phyloP scores from a whole-genome alignment of 2,888 invertebrate genomes.

The Orthonychiurus folsomi region DNA sequence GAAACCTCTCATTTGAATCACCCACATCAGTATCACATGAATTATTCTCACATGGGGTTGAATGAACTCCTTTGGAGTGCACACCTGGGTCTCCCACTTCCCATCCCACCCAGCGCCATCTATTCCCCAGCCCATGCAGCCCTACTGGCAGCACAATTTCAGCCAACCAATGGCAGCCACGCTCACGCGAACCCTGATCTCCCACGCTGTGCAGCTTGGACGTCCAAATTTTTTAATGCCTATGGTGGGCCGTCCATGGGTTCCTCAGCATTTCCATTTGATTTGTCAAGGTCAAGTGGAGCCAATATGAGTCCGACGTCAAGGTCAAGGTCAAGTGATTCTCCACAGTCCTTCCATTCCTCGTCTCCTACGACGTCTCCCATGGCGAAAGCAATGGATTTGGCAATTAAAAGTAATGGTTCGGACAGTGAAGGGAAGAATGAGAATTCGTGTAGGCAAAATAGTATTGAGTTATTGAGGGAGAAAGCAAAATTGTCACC shows the following conservation, averaged over 20 bases:
- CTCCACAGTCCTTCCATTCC: neutral
- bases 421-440: neutral
- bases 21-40: neutral
- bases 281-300: neutral
- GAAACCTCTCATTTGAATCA: neutral
- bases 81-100: constrained; percentile 6
- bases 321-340: neutral
- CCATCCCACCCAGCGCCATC: constrained; percentile 5
- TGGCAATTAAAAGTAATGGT: neutral
- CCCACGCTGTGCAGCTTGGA: neutral
- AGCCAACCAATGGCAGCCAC: neutral
- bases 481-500: neutral
- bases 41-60: neutral
- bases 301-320: neutral
- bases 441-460: neutral
- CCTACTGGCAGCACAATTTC: constrained; percentile 8
- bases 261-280: neutral
- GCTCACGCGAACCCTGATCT: neutral
- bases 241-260: neutral
- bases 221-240: neutral
- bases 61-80: constrained; percentile 9
- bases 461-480: neutral
- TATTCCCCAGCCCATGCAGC: constrained; percentile 3
- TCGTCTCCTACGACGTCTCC: neutral
- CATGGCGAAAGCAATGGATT: neutral